These are phyloP conservation scores for Orthonevra nobilis DNA, from an alignment of 2,888 invertebrate genomes.

Conservation along the genomic window DNA sequence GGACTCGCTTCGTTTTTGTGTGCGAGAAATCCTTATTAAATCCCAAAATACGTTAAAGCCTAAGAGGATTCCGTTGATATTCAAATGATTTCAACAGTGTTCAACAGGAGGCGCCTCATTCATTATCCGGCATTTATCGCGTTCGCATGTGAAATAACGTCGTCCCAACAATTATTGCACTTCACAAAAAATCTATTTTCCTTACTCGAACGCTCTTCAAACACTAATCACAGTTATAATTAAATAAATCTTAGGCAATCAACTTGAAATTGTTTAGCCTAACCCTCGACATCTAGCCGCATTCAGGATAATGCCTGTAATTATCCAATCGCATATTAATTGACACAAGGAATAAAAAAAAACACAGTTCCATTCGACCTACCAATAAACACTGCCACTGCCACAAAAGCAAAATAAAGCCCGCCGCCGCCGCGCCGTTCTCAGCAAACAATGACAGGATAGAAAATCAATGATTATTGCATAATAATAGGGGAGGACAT, in stretches of 20 bases:
- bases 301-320: slow-evolving; percentile 55
- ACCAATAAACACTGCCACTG: slow-evolving; percentile 38
- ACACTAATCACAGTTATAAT: slow-evolving; percentile 39
- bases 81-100: too few relatives aligned
- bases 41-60: too few relatives aligned
- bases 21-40: too few relatives aligned
- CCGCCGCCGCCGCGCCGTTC: slow-evolving; percentile 20
- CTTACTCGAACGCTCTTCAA: slow-evolving; percentile 4
- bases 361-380: slow-evolving; percentile 42
- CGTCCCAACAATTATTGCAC: slow-evolving; percentile 17
- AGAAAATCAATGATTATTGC: slow-evolving; percentile 70
- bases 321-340: slow-evolving; percentile 65
- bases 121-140: too few relatives aligned
- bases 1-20: too few relatives aligned
- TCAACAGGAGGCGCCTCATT: too few relatives aligned
- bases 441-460: slow-evolving; percentile 40
- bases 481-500: slow-evolving; percentile 56
- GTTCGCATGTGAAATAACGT: slow-evolving; percentile 3
- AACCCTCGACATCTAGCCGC: slow-evolving; percentile 1
- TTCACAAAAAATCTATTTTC: slow-evolving; percentile 13
- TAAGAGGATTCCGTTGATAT: too few relatives aligned
- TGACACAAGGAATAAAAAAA: slow-evolving; percentile 24
- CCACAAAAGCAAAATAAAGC: slow-evolving; percentile 54
- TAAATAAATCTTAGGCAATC: slow-evolving; percentile 54
- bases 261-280: slow-evolving; percentile 28